These are phyloP conservation scores for Pseudanteris insignis DNA, from an alignment of 2,888 invertebrate genomes.

Conservation along the genomic window DNA sequence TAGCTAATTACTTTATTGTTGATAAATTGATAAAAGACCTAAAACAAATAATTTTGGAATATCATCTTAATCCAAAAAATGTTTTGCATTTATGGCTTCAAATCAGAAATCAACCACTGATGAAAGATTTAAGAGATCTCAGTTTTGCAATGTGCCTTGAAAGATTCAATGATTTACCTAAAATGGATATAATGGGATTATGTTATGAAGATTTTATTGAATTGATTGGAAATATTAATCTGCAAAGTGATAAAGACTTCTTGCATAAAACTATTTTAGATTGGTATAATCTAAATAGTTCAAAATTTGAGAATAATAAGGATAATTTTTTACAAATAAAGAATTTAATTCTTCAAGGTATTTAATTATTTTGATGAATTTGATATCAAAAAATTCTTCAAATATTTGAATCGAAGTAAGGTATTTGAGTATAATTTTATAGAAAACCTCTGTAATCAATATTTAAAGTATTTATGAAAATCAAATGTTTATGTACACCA, in stretches of 20 bases:
- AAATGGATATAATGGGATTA: constrained; percentile 6
- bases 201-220: constrained; percentile 19
- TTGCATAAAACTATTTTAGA: constrained; percentile 8
- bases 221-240: constrained; percentile 27
- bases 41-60: constrained; percentile 22
- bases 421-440: no score
- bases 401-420: no score
- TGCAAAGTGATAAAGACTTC: constrained; percentile 18
- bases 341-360: constrained; percentile 4
- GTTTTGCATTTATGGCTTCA: constrained; percentile 23
- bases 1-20: constrained; percentile 31
- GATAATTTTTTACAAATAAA: background rate
- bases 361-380: background rate
- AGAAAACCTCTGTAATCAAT: no score
- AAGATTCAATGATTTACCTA: constrained; percentile 21
- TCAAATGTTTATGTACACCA: no score
- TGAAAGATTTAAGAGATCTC: constrained; percentile 23
- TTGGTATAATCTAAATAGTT: constrained; percentile 3
- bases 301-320: background rate
- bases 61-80: constrained; percentile 18
- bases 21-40: constrained; percentile 29
- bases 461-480: no score
- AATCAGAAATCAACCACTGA: constrained; percentile 25
- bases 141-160: constrained; percentile 29
- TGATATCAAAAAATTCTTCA: no score